Evolutionary conservation across 2,113 vertebrate species (phyloP), one percentile per base, ranked within the genome.

Genomic region (Holacanthus passer): DNA sequence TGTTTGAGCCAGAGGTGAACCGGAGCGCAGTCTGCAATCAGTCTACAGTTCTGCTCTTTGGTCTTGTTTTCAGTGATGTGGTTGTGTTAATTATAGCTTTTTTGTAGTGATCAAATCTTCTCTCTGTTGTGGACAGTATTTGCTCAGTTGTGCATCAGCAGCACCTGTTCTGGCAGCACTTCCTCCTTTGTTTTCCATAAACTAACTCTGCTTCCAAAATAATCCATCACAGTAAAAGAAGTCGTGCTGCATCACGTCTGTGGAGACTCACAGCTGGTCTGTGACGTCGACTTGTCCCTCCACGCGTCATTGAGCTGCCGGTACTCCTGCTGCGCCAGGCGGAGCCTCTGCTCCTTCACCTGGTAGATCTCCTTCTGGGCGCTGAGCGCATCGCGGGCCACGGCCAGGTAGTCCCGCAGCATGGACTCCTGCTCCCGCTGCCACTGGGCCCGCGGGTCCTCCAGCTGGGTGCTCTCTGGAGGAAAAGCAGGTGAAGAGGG

Each of bases 361-460:
- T 98, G 97, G 85, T 97, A 99, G 92, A 98, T 97, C 94, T 99
- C 97, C 92, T 96, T 97, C 91, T 99, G 98, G 0, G 98, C 97
- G n/a, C 94, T 96, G 87, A 99, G 95, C 0, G 98, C 97, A 52
- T 99, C 97, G 79, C 96, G 95, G 69, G 98, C 98, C 89, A 98
- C 96, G n/a, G 95, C 90, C 79, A 99, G 96, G 89, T 99, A 99
- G 70, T 99, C 97, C 84, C 96, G 97, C 89, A 99, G 94, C 98
- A 99, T 99, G 82, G 95, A 94, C 90, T 99, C 97, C 94, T 99
- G 98, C 88, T 98, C 97, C 82, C 93, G 94, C 89, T 98, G 96
- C 98, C 98, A 99, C 48, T 99, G 98, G 24, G 96, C 96, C 43
- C 98, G 96, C 0, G 98, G 98, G 91, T 99, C 98, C 93, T 99